Percentiles rank a stretch among this genome's conserved stretches.
Evolutionary conservation across 2,888 invertebrate genomes (phyloP).

Genomic region (Lasioglossum morio): DNA sequence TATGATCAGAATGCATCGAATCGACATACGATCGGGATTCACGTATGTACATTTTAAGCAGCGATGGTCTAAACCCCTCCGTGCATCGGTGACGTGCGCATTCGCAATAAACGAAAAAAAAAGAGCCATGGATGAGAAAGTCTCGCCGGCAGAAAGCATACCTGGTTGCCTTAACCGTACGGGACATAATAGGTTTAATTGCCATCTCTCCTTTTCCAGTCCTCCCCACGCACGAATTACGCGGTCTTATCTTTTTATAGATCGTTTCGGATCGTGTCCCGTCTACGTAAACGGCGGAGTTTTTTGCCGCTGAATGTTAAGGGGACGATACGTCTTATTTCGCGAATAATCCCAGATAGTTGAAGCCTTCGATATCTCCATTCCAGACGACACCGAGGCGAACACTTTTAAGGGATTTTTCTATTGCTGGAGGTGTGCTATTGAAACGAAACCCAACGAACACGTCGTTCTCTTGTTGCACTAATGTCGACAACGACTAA

Average conservation of each 20-base stretch:
- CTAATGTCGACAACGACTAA: no score
- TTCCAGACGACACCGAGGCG: background rate
- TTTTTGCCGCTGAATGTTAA: slow-evolving; percentile 23
- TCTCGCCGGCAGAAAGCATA: slow-evolving; percentile 44
- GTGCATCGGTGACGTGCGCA: slow-evolving; percentile 44
- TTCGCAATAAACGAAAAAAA: slow-evolving; percentile 34
- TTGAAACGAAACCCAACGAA: no score
- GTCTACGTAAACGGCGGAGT: slow-evolving; percentile 30
- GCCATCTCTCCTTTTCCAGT: slow-evolving; percentile 55
- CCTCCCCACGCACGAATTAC: slow-evolving; percentile 37
- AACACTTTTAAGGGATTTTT: background rate
- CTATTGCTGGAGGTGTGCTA: background rate
- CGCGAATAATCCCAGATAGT: slow-evolving; percentile 2
- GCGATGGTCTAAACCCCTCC: slow-evolving; percentile 47
- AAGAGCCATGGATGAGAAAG: slow-evolving; percentile 45
- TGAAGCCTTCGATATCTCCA: slow-evolving; percentile 3
- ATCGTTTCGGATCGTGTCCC: slow-evolving; percentile 16
- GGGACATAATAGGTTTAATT: slow-evolving; percentile 56
- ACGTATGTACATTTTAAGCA: slow-evolving; percentile 49
- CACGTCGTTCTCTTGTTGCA: no score
- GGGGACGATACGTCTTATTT: slow-evolving; percentile 12
- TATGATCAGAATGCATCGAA: slow-evolving; percentile 42
- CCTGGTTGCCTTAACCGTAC: slow-evolving; percentile 48
- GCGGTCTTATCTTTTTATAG: slow-evolving; percentile 40
- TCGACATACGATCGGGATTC: slow-evolving; percentile 38